These are phyloP conservation scores for Xenotilapia caudafasciata DNA, from an alignment of 2,113 vertebrate genomes.

Conservation along the genomic window DNA sequence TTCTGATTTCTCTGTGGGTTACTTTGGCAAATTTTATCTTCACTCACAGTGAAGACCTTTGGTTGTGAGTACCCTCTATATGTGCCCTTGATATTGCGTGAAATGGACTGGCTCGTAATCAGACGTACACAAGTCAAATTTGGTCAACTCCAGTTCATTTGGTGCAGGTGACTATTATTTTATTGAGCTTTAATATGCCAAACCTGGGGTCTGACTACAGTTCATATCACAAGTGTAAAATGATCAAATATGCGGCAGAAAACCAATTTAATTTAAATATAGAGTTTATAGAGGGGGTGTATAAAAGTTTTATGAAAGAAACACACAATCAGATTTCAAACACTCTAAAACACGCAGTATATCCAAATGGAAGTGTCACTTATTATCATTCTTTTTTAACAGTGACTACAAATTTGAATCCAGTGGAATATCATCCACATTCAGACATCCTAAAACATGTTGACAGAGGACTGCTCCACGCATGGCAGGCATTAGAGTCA, in stretches of 20 bases:
- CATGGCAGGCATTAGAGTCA: conserved; percentile 37
- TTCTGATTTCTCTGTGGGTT: not conserved
- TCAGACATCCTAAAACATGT: not conserved
- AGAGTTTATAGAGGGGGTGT: not conserved
- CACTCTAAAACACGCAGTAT: not conserved
- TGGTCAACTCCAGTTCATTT: not conserved
- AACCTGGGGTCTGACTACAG: not conserved
- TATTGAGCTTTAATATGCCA: not conserved
- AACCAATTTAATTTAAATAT: not conserved
- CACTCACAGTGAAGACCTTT: not conserved
- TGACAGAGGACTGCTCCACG: conserved; percentile 37
- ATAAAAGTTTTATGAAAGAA: not conserved
- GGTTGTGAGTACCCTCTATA: rapidly evolving
- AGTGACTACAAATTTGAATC: not conserved
- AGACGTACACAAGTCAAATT: not conserved
- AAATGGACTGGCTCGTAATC: not conserved
- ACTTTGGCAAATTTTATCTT: not conserved
- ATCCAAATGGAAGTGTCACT: not conserved
- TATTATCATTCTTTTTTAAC: not conserved
- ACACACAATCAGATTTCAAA: not conserved
- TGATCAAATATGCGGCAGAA: not conserved
- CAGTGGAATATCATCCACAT: not conserved
- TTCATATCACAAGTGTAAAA: not conserved
- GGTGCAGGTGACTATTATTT: not conserved
- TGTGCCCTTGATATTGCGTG: rapidly evolving